Percentiles rank a stretch among this genome's conserved stretches.
These are phyloP conservation scores for Phymastichus coffea DNA, from an alignment of 1,140 invertebrate genomes.

Conservation along the genomic window DNA sequence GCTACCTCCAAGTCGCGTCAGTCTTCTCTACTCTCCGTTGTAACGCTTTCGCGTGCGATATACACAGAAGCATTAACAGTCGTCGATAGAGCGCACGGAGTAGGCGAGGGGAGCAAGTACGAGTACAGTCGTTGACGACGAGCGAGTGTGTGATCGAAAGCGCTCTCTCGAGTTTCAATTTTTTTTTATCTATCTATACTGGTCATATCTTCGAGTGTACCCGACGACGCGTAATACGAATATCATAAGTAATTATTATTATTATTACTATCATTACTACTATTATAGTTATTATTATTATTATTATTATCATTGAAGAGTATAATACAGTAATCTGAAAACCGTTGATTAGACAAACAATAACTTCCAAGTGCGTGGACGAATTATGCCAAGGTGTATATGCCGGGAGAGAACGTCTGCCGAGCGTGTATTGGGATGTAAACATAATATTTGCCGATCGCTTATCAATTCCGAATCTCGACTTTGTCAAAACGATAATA, in stretches of 20 bases:
- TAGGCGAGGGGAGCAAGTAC: background rate
- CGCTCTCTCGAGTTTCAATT: background rate
- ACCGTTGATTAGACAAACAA: no score
- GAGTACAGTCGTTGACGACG: background rate
- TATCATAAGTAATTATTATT: background rate
- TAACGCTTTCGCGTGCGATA: conserved; percentile 2
- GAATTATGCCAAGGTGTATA: no score
- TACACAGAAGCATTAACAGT: conserved; percentile 11
- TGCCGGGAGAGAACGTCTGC: no score
- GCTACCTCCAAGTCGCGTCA: conserved; percentile 51
- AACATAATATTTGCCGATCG: no score
- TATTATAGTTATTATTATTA: conserved; percentile 1
- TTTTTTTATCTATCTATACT: conserved; percentile 6
- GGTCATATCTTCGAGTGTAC: conserved; percentile 6
- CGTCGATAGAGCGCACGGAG: background rate
- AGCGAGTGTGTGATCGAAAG: background rate
- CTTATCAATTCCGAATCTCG: no score
- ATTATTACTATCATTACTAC: no score
- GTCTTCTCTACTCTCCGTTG: conserved; percentile 38
- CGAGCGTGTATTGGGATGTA: no score
- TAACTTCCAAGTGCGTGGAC: no score
- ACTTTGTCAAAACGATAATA: no score
- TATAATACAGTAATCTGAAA: no score
- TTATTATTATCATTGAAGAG: background rate
- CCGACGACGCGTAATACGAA: background rate